phyloP scores from a whole-genome alignment of 2,888 invertebrate species.

The Cryptocephalus moraei region DNA sequence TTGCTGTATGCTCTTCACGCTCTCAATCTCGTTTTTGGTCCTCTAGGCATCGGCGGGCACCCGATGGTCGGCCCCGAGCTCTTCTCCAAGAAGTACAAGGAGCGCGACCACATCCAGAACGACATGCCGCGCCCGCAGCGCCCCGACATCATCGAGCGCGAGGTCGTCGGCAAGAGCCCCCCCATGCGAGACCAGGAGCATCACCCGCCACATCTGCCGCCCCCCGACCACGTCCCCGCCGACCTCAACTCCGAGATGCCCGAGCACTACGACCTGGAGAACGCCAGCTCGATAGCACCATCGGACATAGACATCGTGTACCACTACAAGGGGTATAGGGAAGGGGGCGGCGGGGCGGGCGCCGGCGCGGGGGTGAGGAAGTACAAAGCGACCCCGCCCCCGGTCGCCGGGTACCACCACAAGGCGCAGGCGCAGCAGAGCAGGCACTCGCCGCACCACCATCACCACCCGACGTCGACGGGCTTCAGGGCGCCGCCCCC shows the following conservation, averaged over 20 bases:
- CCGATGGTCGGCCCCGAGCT: slow-evolving; percentile 79
- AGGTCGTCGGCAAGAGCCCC: slow-evolving; percentile 76
- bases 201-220: slow-evolving; percentile 67
- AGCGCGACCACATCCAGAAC: slow-evolving; percentile 49
- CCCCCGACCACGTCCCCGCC: slow-evolving; percentile 51
- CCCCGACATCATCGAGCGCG: slow-evolving; percentile 89
- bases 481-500: slow-evolving; percentile 64
- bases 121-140: slow-evolving; percentile 72
- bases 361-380: slow-evolving; percentile 55
- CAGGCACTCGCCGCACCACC: slow-evolving; percentile 59
- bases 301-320: slow-evolving; percentile 95
- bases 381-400: slow-evolving; percentile 80
- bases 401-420: slow-evolving; percentile 65
- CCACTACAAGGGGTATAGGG: slow-evolving; percentile 86
- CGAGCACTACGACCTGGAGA: slow-evolving; percentile 93
- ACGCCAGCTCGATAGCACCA: slow-evolving; percentile 94
- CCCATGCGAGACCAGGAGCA: slow-evolving; percentile 69
- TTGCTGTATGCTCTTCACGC: too few relatives aligned
- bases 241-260: slow-evolving; percentile 73
- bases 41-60: slow-evolving; percentile 52
- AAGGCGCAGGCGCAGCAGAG: slow-evolving; percentile 59
- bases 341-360: slow-evolving; percentile 44
- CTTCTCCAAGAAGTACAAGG: slow-evolving; percentile 80
- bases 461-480: slow-evolving; percentile 56
- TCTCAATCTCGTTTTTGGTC: too few relatives aligned